phyloP scores from a whole-genome alignment of 2,797 vertebrate species.

The Enteromius afrohamiltoni region DNA sequence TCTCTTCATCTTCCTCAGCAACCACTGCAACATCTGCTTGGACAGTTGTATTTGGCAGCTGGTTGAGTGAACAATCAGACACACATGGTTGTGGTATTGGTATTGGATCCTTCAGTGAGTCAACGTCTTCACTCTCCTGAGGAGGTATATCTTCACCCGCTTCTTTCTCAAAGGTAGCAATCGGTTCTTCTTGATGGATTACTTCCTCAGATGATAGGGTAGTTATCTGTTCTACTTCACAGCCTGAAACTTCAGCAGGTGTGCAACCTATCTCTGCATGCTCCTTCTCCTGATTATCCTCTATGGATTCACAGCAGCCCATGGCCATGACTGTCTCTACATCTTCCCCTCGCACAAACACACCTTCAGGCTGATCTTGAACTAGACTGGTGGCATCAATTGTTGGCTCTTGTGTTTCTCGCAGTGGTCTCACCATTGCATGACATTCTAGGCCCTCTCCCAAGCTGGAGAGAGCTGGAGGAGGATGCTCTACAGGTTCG shows the following conservation, averaged over 20 bases:
- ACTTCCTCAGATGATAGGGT: conserved; percentile 67
- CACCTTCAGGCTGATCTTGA: conserved; percentile 57
- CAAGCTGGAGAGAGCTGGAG: conserved; percentile 79
- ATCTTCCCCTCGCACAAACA: conserved; percentile 65
- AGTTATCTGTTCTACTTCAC: conserved; percentile 68
- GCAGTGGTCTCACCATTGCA: conserved; percentile 70
- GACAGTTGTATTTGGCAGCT: conserved; percentile 49
- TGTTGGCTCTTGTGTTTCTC: conserved; percentile 66
- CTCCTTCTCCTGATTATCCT: conserved; percentile 59
- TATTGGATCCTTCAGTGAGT: conserved; percentile 66
- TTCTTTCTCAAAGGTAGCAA: conserved; percentile 73
- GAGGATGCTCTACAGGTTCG: conserved; percentile 83
- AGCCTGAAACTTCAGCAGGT: conserved; percentile 67
- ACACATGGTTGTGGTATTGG: conserved; percentile 60
- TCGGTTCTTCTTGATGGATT: conserved; percentile 65
- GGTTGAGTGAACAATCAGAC: conserved; percentile 63
- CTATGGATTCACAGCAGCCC: conserved; percentile 68
- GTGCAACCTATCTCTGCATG: conserved; percentile 65
- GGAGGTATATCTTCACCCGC: conserved; percentile 60
- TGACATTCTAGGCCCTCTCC: conserved; percentile 75
- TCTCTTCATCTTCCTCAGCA: conserved; percentile 50
- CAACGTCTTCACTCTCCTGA: conserved; percentile 50
- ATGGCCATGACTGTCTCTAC: conserved; percentile 61
- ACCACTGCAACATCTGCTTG: conserved; percentile 55
- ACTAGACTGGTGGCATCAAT: conserved; percentile 60